Base-by-base conservation (phyloP, 2,113 vertebrate genomes). In the Odocoileus virginianus region DNA sequence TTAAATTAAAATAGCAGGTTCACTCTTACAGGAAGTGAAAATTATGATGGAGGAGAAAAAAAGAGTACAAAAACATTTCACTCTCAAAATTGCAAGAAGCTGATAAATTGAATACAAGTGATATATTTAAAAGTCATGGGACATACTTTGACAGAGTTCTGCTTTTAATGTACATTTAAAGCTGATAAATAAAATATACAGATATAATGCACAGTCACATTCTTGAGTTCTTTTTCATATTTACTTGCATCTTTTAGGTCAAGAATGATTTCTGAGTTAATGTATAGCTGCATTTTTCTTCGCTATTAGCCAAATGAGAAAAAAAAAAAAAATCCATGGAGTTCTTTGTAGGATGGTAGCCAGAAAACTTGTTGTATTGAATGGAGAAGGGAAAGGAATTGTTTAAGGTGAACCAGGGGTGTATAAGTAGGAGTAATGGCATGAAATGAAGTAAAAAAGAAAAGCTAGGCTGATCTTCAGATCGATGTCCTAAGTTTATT, bases 101-200 rank as follows among this genome's bases (percentile, higher is more conserved):
- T 79, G 82, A 96, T 98, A 85, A 95, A 96, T 55, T 92, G 87
- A 98, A 94, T 21, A 27, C 47, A 84, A 84, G 17, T 92, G 12
- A 58, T 90, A 84, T 55, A 82, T 25, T 95, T 97, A 94, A 94
- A 96, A 13, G 33, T n/a, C 3, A 94, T 71, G 64, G 74, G 84
- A 98, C 95, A 85, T 88, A 95, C 16, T 47, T 93, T 91, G 23
- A 83, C 52, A 88, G 12, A 60, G 19, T 89, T 84, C 87, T 97
- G 33, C 61, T 84, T 50, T 87, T 76, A 25, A 95, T 91, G 67
- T 89, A 82, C 19, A 60, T 64, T 96, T 90, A 89, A 76, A 57
- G 0, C 30, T 83, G 74, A 84, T 86, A 45, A 96, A 64, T 91
- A 85, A 61, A 97, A 97, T 54, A 54, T 25, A 86, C 7, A 96